A percentile compares a stretch with the other conserved stretches of the same genome.
These are phyloP conservation scores for Xenentodon cancila DNA, from an alignment of 2,797 vertebrate genomes.

Conservation along the genomic window DNA sequence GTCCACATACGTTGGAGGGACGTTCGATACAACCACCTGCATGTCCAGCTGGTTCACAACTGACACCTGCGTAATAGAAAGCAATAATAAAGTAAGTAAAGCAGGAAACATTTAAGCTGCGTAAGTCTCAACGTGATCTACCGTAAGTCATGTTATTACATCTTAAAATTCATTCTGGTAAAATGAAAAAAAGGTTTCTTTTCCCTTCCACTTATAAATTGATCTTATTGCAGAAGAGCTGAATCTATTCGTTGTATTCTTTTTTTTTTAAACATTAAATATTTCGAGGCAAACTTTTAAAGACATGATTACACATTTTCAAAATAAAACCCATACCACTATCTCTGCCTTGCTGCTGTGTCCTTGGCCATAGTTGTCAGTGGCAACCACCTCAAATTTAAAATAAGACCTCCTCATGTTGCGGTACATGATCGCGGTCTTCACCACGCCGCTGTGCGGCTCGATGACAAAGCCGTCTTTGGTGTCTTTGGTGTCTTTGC, in stretches of 20 bases:
- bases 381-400: slow-evolving; percentile 95
- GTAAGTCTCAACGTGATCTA: no score
- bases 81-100: slow-evolving; percentile 4
- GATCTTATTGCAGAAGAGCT: no score
- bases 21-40: slow-evolving; percentile 98
- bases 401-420: slow-evolving; percentile 98
- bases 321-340: slow-evolving; percentile 80
- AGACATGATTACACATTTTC: background rate
- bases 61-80: slow-evolving; percentile 85
- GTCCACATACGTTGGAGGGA: slow-evolving; percentile 94
- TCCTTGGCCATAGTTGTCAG: slow-evolving; percentile 93
- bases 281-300: no score
- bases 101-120: background rate
- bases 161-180: background rate
- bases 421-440: slow-evolving; percentile 97
- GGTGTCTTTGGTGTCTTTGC: slow-evolving; percentile 75
- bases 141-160: background rate
- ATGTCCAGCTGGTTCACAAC: slow-evolving; percentile 99
- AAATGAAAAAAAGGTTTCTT: no score
- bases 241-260: no score
- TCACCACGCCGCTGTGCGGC: slow-evolving; percentile 91
- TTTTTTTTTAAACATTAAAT: no score
- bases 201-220: no score
- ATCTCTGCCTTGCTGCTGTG: slow-evolving; percentile 93
- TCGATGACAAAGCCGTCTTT: slow-evolving; percentile 97